phyloP scores from a whole-genome alignment of 2,797 vertebrate genomes.

The Phoxinus dragarum region DNA sequence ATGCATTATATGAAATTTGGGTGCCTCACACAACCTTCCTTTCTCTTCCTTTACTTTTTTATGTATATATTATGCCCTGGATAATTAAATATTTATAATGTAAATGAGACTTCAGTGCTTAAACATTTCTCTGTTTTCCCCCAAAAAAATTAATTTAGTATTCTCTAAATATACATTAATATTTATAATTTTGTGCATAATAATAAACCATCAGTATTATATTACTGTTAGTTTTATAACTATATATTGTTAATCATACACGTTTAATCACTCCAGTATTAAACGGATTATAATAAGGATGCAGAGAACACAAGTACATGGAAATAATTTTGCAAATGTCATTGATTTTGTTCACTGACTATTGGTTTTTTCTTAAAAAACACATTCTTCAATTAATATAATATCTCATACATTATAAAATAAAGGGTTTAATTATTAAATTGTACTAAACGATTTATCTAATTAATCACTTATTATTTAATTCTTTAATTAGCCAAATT shows the following conservation, averaged over 20 bases:
- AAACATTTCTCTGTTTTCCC: too few relatives aligned
- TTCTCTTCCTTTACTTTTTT: background rate
- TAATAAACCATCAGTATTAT: background rate
- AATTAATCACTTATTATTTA: background rate
- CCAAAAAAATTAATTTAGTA: background rate
- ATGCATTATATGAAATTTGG: conserved; percentile 6
- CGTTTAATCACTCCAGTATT: background rate
- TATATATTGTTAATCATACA: background rate
- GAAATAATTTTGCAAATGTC: background rate
- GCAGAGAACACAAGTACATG: background rate
- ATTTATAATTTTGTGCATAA: background rate
- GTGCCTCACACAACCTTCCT: background rate
- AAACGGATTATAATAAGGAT: background rate
- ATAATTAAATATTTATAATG: background rate
- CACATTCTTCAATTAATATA: background rate
- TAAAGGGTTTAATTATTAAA: conserved; percentile 1
- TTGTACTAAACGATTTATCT: background rate
- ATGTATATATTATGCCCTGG: too few relatives aligned
- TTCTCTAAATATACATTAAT: background rate
- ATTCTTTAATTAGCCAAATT: conserved; percentile 5
- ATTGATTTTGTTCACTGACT: background rate
- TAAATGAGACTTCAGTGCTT: background rate
- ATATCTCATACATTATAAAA: background rate
- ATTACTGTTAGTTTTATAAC: background rate
- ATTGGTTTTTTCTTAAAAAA: too few relatives aligned